A percentile compares a stretch with the other conserved stretches of the same genome.
phyloP scores from a whole-genome alignment of 2,113 vertebrate species.

The Spea multiplicata region DNA sequence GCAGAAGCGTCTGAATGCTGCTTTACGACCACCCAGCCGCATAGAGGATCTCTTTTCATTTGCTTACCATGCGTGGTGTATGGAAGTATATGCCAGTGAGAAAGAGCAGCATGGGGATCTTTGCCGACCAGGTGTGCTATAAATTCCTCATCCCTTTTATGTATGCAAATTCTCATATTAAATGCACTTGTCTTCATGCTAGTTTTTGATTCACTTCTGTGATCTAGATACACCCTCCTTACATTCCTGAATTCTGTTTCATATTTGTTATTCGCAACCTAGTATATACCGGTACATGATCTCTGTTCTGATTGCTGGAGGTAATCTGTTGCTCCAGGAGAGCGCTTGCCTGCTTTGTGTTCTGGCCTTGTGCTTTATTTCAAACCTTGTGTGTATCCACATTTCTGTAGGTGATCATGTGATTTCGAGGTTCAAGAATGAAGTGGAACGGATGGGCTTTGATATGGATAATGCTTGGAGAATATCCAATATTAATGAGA shows the following conservation, averaged over 20 bases:
- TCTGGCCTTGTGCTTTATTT: neutral
- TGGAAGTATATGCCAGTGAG: constrained; percentile 90
- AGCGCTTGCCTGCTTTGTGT: no score
- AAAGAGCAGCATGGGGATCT: constrained; percentile 93
- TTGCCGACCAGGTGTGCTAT: constrained; percentile 82
- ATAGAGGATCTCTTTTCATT: constrained; percentile 96
- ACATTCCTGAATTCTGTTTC: no score
- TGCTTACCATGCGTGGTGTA: constrained; percentile 94
- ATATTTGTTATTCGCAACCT: no score
- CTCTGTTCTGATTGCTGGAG: no score
- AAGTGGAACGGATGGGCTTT: constrained; percentile 96
- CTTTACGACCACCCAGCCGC: constrained; percentile 80
- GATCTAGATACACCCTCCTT: neutral
- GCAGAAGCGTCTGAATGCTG: constrained; percentile 83
- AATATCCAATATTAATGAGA: constrained; percentile 96
- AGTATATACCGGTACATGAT: no score
- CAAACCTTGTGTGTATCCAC: constrained; percentile 8
- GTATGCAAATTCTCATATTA: neutral
- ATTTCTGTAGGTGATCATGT: constrained; percentile 84
- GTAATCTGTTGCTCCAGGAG: no score
- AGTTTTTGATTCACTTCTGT: neutral
- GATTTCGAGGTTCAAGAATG: constrained; percentile 91
- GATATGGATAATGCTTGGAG: constrained; percentile 98
- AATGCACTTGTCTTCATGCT: constrained; percentile 33
- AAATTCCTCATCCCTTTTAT: neutral